These are phyloP conservation scores for Radopholus similis DNA, from an alignment of 1,140 invertebrate species.

Conservation along the genomic window DNA sequence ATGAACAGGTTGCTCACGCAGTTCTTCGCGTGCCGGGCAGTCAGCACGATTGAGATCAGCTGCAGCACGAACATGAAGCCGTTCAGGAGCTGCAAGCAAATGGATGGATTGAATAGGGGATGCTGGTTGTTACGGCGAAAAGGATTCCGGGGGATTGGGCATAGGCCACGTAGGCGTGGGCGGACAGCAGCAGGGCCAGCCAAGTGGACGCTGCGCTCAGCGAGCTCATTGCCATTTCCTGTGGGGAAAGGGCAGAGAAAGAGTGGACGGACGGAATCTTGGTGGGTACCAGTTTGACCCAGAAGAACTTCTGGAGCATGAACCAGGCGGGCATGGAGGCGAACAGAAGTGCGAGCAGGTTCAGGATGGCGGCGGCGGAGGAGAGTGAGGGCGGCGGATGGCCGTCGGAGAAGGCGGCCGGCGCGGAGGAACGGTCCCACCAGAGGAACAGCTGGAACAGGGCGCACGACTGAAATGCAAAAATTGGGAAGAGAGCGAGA, in stretches of 20 bases:
- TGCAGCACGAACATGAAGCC: not conserved
- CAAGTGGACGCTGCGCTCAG: not conserved
- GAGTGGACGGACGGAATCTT: no score
- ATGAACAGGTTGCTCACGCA: conserved; percentile 3
- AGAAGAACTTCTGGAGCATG: not conserved
- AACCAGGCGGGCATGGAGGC: not conserved
- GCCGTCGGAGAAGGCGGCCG: not conserved
- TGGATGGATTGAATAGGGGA: not conserved
- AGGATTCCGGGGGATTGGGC: not conserved
- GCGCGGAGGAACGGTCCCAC: not conserved
- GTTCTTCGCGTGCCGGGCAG: not conserved
- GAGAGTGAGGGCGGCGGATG: not conserved
- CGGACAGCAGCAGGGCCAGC: not conserved
- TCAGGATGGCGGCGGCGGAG: not conserved
- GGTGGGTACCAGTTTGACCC: not conserved
- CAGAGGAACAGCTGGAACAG: not conserved
- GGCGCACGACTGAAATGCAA: not conserved
- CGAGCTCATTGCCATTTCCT: not conserved
- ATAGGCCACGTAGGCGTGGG: not conserved
- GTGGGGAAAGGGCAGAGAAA: no score
- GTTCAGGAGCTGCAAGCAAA: not conserved
- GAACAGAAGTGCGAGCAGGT: not conserved
- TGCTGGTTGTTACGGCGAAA: not conserved
- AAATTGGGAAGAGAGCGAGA: not conserved
- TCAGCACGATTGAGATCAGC: not conserved